A percentile compares a stretch with the other conserved stretches of the same genome.
Conservation (phyloP, 2,113 vertebrate genomes). For the Silurus meridionalis region DNA sequence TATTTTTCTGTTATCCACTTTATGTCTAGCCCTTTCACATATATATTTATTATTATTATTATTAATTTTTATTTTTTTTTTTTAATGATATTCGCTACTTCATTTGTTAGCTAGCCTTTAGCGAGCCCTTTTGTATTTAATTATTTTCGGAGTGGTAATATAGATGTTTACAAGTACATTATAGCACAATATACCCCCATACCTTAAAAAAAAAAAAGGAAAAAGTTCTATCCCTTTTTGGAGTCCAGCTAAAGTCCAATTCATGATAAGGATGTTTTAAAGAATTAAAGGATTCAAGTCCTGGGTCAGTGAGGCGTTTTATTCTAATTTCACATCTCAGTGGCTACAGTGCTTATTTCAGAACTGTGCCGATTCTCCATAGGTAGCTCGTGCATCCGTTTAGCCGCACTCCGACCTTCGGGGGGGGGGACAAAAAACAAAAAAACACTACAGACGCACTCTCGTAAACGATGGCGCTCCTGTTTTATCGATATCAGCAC, state of each 20-base stretch:
- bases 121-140: too few species aligned
- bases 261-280: constrained; percentile 4
- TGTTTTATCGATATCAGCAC: background rate
- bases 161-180: background rate
- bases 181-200: background rate
- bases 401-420: background rate
- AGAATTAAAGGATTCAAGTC: background rate
- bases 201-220: too few species aligned
- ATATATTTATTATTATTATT: too few species aligned
- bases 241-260: background rate
- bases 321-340: constrained; percentile 37
- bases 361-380: background rate
- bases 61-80: too few species aligned
- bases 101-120: too few species aligned
- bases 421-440: too few species aligned
- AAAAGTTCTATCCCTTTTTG: background rate
- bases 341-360: constrained; percentile 2
- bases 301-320: background rate
- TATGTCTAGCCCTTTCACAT: too few species aligned
- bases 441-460: background rate
- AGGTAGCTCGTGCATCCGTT: background rate
- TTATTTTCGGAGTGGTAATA: background rate
- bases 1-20: too few species aligned
- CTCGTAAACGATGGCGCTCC: background rate
- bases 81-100: too few species aligned